These are phyloP conservation scores for Keiferia lycopersicella DNA, from an alignment of 2,888 invertebrate species.

Conservation along the genomic window DNA sequence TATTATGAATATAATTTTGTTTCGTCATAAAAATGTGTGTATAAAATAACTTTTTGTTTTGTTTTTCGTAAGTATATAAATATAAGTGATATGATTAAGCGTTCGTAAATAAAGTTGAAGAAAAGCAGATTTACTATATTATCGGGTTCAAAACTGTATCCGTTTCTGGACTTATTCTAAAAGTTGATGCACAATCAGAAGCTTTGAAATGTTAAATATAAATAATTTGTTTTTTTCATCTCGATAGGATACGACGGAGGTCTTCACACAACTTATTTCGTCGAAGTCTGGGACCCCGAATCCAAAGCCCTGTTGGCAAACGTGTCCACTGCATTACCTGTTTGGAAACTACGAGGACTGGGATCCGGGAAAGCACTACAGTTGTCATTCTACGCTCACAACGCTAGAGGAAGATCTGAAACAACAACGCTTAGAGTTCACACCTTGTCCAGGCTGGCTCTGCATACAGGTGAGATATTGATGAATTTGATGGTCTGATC, in stretches of 20 bases:
- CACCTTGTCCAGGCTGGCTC: slow-evolving; percentile 63
- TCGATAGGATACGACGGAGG: slow-evolving; percentile 87
- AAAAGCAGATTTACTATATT: no score
- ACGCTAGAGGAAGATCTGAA: slow-evolving; percentile 91
- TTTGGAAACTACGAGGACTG: slow-evolving; percentile 88
- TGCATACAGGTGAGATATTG: slow-evolving; percentile 62
- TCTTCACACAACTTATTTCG: slow-evolving; percentile 86
- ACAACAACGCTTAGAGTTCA: slow-evolving; percentile 72
- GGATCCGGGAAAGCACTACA: slow-evolving; percentile 89
- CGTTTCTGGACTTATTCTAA: no score
- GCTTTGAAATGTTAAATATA: background rate
- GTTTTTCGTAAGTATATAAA: no score
- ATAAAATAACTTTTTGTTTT: background rate
- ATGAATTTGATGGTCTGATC: no score
- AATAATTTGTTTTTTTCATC: no score
- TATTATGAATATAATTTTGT: background rate
- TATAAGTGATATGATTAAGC: no score
- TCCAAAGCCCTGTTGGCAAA: slow-evolving; percentile 83
- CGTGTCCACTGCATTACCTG: slow-evolving; percentile 85
- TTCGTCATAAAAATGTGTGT: no score
- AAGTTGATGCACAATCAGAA: no score
- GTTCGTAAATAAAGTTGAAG: no score
- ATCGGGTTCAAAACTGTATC: no score
- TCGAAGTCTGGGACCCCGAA: slow-evolving; percentile 85
- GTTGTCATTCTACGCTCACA: slow-evolving; percentile 90